These are phyloP conservation scores for Zaprionus obscuricornis DNA, from an alignment of 2,888 invertebrate genomes.

Conservation along the genomic window DNA sequence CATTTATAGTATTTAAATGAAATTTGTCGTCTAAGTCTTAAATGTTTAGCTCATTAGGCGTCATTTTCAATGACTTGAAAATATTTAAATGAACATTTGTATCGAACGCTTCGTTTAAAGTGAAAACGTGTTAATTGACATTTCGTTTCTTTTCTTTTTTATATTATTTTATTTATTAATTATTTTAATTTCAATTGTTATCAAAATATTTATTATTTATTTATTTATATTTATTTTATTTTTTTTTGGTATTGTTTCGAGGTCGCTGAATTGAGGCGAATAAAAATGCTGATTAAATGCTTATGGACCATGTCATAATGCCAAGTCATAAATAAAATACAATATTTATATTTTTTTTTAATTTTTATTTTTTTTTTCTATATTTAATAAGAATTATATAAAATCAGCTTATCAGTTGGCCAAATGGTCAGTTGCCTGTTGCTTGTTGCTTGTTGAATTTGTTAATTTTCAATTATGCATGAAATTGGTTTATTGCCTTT, in stretches of 20 bases:
- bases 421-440: constrained; percentile 42
- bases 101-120: constrained; percentile 45
- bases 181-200: constrained; percentile 41
- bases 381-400: not conserved
- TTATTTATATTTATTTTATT: not conserved
- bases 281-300: constrained; percentile 40
- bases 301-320: constrained; percentile 27
- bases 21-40: constrained; percentile 6
- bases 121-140: constrained; percentile 63
- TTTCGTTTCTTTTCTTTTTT: constrained; percentile 26
- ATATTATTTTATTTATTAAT: constrained; percentile 15
- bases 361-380: constrained; percentile 20
- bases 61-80: constrained; percentile 28
- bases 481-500: constrained; percentile 79
- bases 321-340: constrained; percentile 52
- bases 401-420: constrained; percentile 48
- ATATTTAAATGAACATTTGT: constrained; percentile 47
- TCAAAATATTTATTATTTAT: constrained; percentile 17
- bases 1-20: constrained; percentile 30
- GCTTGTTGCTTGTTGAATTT: constrained; percentile 57
- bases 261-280: constrained; percentile 45
- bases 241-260: too few species aligned
- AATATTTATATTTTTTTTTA: constrained; percentile 46
- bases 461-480: constrained; percentile 81
- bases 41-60: constrained; percentile 37